Evolutionary conservation across 2,797 vertebrate genomes (phyloP).

Genomic region (Alectoris magna): DNA sequence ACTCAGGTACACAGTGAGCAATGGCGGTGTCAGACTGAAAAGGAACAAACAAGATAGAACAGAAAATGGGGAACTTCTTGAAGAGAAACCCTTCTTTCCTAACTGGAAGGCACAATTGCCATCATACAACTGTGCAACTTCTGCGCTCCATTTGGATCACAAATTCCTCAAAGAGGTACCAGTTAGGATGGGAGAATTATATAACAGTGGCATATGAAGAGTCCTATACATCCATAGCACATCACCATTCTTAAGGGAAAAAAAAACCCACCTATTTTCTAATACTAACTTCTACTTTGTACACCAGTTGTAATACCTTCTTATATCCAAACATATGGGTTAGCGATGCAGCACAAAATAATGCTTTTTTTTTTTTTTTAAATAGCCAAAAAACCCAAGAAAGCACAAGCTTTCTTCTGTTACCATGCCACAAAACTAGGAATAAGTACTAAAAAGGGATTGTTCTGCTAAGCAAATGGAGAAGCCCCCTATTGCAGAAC

Average conservation of each 20-base stretch:
- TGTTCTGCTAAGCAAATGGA: slow-evolving; percentile 14
- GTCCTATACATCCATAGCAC: background rate
- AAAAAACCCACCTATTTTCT: too few species aligned
- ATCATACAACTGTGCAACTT: background rate
- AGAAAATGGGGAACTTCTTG: background rate
- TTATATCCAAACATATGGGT: background rate
- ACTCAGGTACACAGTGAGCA: background rate
- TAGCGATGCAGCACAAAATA: background rate
- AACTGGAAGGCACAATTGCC: background rate
- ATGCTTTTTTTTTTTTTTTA: background rate
- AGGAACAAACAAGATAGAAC: slow-evolving; percentile 29
- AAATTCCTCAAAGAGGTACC: background rate
- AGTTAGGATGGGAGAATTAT: background rate
- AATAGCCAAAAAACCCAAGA: background rate
- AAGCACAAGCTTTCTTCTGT: background rate
- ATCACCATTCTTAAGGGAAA: background rate
- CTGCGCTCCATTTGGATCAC: background rate
- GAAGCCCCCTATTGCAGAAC: slow-evolving; percentile 28
- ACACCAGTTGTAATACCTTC: background rate
- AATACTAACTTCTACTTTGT: background rate
- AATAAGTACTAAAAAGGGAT: background rate
- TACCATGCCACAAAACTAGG: background rate
- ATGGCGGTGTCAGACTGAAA: background rate
- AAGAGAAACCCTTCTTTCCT: background rate
- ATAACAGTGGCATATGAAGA: background rate